Evolutionary conservation across 2,888 invertebrate genomes (phyloP).

Genomic region (Oligia strigilis): DNA sequence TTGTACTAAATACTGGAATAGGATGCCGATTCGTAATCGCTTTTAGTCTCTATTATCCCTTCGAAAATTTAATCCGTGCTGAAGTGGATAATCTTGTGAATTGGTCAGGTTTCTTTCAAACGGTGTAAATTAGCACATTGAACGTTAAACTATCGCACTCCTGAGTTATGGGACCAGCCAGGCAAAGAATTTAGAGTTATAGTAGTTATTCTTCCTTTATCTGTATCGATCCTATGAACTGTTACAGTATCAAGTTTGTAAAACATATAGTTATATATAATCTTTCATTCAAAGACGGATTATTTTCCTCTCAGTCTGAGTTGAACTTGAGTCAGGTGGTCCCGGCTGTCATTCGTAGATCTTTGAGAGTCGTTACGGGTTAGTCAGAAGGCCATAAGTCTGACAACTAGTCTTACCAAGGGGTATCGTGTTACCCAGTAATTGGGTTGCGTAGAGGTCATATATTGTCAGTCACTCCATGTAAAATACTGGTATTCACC

Average conservation of each 20-base stretch:
- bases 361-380: neutral
- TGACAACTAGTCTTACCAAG: neutral
- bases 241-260: neutral
- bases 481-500: neutral
- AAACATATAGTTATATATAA: neutral
- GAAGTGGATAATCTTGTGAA: conserved; percentile 62
- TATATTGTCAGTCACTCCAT: neutral
- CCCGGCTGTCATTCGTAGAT: neutral
- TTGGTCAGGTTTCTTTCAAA: conserved; percentile 63
- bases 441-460: neutral
- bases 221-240: neutral
- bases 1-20: conserved; percentile 44
- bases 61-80: conserved; percentile 57
- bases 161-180: neutral
- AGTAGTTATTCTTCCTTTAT: neutral
- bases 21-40: conserved; percentile 54
- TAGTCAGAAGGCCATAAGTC: neutral
- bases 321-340: neutral
- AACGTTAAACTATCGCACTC: conserved; percentile 5
- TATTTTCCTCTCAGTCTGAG: neutral
- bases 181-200: neutral
- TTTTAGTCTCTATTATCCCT: conserved; percentile 55
- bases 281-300: neutral
- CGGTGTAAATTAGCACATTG: conserved; percentile 28
- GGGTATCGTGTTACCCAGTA: neutral